A percentile compares a stretch with the other conserved stretches of the same genome.
These are phyloP conservation scores for Cabera pusaria DNA, from an alignment of 2,888 invertebrate species.

Conservation along the genomic window DNA sequence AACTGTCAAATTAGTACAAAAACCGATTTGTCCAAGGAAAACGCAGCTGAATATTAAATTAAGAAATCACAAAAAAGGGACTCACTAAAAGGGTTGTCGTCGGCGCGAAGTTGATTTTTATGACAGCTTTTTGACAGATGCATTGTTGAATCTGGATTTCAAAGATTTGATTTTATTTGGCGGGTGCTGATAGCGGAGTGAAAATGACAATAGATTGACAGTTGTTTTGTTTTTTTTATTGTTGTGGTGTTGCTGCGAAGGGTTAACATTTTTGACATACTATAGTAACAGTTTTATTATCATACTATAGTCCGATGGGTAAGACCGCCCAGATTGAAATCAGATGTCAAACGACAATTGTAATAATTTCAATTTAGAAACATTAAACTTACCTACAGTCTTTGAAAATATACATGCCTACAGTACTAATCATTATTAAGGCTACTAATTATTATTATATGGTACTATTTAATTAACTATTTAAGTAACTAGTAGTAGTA, in stretches of 20 bases:
- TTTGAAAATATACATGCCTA: too few species aligned
- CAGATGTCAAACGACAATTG: too few species aligned
- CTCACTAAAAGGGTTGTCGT: constrained; percentile 57
- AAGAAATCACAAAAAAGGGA: constrained; percentile 48
- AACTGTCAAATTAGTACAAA: constrained; percentile 73
- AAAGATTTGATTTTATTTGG: constrained; percentile 38
- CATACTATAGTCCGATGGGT: constrained; percentile 9
- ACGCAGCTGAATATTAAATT: constrained; percentile 66
- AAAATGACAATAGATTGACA: constrained; percentile 42
- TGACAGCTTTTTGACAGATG: constrained; percentile 45
- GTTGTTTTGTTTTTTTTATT: constrained; percentile 18
- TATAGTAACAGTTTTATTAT: neutral
- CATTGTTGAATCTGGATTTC: constrained; percentile 58
- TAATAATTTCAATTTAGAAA: too few species aligned
- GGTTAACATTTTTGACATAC: constrained; percentile 18
- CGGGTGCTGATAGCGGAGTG: constrained; percentile 36
- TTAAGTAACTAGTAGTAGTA: too few species aligned
- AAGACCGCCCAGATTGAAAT: constrained; percentile 21
- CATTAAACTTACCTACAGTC: too few species aligned
- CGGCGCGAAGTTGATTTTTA: constrained; percentile 61
- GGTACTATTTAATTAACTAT: too few species aligned
- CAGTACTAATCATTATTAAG: too few species aligned
- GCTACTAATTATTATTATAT: too few species aligned
- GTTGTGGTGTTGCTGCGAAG: constrained; percentile 20
- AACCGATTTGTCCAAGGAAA: constrained; percentile 58